These are phyloP conservation scores for Gnathonemus echidnorhynchus DNA, from an alignment of 2,113 vertebrate species.

Conservation along the genomic window DNA sequence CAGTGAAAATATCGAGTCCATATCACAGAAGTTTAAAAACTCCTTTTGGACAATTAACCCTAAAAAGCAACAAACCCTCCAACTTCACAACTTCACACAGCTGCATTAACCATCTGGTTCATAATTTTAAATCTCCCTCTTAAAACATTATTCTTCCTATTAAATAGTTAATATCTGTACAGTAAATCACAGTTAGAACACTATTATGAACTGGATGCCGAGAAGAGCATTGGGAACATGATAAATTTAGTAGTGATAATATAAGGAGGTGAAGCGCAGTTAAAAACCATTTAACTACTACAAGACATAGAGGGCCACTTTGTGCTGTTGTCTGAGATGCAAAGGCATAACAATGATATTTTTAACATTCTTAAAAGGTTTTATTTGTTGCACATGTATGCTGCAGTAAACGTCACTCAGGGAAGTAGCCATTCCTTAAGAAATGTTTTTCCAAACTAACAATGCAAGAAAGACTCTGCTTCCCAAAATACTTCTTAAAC, in stretches of 20 bases:
- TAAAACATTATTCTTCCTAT: not conserved
- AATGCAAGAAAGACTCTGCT: not conserved
- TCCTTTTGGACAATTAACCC: slow-evolving; percentile 66
- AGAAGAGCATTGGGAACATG: not conserved
- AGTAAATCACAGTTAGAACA: not conserved
- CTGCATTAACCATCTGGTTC: slow-evolving; percentile 40
- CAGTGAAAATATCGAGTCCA: slow-evolving; percentile 50
- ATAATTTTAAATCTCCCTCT: not conserved
- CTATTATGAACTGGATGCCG: not conserved
- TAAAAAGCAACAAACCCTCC: slow-evolving; percentile 54
- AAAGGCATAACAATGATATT: not conserved
- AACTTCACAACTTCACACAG: slow-evolving; percentile 54
- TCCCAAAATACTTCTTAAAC: not conserved
- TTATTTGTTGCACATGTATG: not conserved
- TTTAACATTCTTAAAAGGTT: too few relatives aligned
- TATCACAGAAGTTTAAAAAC: slow-evolving; percentile 63
- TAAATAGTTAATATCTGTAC: not conserved
- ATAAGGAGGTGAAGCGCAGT: not conserved
- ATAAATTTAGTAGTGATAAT: not conserved
- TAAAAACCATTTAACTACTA: not conserved
- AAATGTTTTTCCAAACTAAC: not conserved
- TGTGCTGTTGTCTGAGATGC: not conserved
- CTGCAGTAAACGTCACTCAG: not conserved
- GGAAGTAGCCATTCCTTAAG: not conserved
- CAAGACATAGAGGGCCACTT: not conserved